Conservation (phyloP, 2,888 invertebrate genomes). For the Phlogophora meticulosa region DNA sequence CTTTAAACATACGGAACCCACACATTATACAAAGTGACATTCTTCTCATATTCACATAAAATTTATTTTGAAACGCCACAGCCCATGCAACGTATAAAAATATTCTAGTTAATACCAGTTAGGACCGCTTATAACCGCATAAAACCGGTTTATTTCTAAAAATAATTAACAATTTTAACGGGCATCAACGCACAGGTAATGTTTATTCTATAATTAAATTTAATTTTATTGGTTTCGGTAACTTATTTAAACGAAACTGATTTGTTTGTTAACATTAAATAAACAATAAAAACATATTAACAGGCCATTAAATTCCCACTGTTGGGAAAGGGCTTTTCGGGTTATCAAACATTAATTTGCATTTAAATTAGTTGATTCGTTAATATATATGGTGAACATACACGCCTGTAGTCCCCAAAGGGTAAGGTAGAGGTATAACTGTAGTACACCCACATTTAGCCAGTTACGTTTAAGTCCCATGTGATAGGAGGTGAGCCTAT, state of each 20-base stretch:
- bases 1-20: constrained; percentile 47
- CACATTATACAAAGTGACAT: constrained; percentile 30
- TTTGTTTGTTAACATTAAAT: constrained; percentile 56
- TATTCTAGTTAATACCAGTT: constrained; percentile 36
- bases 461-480: too few relatives aligned
- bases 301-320: constrained; percentile 24
- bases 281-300: constrained; percentile 48
- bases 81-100: constrained; percentile 23
- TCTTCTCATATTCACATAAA: constrained; percentile 45
- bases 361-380: constrained; percentile 41
- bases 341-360: constrained; percentile 42
- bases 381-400: constrained; percentile 23
- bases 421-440: too few relatives aligned
- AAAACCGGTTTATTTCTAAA: constrained; percentile 39
- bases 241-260: constrained; percentile 36
- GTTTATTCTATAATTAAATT: constrained; percentile 59
- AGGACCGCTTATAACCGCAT: constrained; percentile 21
- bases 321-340: constrained; percentile 20
- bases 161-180: constrained; percentile 46
- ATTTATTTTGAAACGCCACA: constrained; percentile 34
- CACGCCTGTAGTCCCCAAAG: too few relatives aligned
- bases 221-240: constrained; percentile 54
- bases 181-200: constrained; percentile 31
- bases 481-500: too few relatives aligned
- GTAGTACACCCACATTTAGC: too few relatives aligned